Evolutionary conservation across 2,888 invertebrate species (phyloP).

Genomic region (Amblyjoppa proteus): DNA sequence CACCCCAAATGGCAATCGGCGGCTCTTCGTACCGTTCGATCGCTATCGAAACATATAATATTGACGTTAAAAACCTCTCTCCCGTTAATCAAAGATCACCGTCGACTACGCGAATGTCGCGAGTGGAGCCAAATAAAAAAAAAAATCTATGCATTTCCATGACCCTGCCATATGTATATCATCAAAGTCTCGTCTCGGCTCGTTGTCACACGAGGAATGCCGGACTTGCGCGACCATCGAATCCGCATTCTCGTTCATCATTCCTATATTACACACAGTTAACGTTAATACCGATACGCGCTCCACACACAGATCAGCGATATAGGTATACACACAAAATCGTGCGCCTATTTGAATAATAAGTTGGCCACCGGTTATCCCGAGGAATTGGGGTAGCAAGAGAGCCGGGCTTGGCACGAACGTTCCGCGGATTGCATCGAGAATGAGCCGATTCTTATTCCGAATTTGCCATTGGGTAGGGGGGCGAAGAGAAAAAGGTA

Average conservation of each 20-base stretch:
- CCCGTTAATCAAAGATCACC: conserved; percentile 8
- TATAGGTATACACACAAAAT: conserved; percentile 4
- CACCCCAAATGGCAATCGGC: neutral
- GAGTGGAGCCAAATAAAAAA: neutral
- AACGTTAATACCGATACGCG: neutral
- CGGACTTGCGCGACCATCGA: conserved; percentile 13
- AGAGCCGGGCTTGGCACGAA: conserved; percentile 31
- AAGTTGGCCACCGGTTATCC: conserved; percentile 66
- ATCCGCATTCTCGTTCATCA: conserved; percentile 11
- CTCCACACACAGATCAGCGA: neutral
- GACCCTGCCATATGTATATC: neutral
- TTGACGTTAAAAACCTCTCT: conserved; percentile 2
- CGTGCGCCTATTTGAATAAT: conserved; percentile 61
- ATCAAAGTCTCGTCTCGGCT: neutral
- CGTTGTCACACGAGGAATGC: neutral
- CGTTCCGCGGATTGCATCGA: conserved; percentile 70
- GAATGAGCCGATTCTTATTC: conserved; percentile 73
- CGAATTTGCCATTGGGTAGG: conserved; percentile 68
- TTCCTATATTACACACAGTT: conserved; percentile 14
- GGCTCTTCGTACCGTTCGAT: neutral
- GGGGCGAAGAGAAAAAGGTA: conserved; percentile 9
- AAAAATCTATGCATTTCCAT: neutral
- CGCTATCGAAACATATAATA: neutral
- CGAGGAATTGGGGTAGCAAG: conserved; percentile 41
- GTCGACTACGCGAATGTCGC: neutral